These are phyloP conservation scores for Epizoanthus illoricatus DNA, from an alignment of 92 coral and sea anemone genomes.

Conservation along the genomic window DNA sequence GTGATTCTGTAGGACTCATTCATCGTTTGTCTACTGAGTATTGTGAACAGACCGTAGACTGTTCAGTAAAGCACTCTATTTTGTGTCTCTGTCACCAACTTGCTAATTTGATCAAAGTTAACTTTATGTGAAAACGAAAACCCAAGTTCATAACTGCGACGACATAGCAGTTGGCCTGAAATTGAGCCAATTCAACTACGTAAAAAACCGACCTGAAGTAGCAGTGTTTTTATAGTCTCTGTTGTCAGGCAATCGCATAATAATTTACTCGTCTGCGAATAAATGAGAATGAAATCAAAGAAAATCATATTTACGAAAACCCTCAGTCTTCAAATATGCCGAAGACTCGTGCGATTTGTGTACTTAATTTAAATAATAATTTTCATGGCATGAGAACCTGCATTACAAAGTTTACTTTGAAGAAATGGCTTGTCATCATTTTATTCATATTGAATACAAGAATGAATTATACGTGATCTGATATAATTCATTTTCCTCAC, in stretches of 20 bases:
- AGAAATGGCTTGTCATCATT: conserved; percentile 50
- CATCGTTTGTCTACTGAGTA: conserved; percentile 19
- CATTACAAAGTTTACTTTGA: conserved; percentile 40
- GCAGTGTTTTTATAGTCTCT: neutral
- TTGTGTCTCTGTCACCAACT: conserved; percentile 28
- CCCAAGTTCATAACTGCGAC: conserved; percentile 23
- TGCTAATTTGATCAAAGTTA: conserved; percentile 45
- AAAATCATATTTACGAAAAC: conserved; percentile 24
- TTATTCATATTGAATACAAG: conserved; percentile 48
- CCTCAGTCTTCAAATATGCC: conserved; percentile 20
- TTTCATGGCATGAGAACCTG: conserved; percentile 19
- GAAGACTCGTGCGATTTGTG: conserved; percentile 42
- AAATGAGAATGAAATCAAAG: conserved; percentile 18
- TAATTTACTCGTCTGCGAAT: conserved; percentile 20
- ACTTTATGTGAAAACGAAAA: conserved; percentile 34
- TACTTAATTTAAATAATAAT: conserved; percentile 39
- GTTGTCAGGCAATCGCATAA: conserved; percentile 31
- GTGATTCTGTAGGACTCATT: conserved; percentile 8
- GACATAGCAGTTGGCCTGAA: conserved; percentile 38
- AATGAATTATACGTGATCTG: conserved; percentile 51
- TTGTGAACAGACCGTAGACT: neutral
- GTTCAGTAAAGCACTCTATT: neutral
- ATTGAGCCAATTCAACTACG: conserved; percentile 24
- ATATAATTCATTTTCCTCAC: conserved; percentile 41
- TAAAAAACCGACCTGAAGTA: neutral